Conservation (phyloP, 2,113 vertebrate species). For the Galemys pyrenaicus region DNA sequence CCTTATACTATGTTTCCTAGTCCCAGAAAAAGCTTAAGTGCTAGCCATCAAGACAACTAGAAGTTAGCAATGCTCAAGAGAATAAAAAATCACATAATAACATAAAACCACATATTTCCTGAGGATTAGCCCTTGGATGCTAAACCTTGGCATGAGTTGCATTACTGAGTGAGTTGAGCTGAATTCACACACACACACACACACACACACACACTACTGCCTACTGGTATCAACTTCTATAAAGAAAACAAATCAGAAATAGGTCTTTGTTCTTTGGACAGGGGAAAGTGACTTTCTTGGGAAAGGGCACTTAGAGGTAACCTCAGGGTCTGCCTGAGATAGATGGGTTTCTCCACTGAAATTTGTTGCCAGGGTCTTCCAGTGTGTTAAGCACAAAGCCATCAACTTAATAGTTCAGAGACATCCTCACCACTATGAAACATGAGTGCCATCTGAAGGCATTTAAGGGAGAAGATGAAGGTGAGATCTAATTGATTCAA, state of each 20-base stretch:
- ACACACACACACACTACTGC: no score
- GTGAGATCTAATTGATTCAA: neutral
- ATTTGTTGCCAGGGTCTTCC: neutral
- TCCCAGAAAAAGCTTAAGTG: neutral
- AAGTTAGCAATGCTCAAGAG: neutral
- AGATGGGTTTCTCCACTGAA: neutral
- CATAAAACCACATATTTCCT: neutral
- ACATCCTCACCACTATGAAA: neutral
- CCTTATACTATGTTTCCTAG: neutral
- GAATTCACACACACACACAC: neutral
- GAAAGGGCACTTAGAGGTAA: neutral
- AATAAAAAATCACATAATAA: neutral
- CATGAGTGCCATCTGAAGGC: neutral
- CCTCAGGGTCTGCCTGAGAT: neutral
- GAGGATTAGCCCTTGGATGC: neutral
- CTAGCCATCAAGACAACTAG: neutral
- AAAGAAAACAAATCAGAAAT: conserved; percentile 25
- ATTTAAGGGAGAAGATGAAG: neutral
- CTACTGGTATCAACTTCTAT: neutral
- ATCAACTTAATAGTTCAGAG: neutral
- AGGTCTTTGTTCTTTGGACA: neutral
- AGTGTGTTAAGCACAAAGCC: neutral
- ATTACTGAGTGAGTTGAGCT: neutral
- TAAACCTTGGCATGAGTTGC: neutral
- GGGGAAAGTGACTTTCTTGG: neutral